These are phyloP conservation scores for Ochlodes sylvanus DNA, from an alignment of 2,888 invertebrate species.

Conservation along the genomic window DNA sequence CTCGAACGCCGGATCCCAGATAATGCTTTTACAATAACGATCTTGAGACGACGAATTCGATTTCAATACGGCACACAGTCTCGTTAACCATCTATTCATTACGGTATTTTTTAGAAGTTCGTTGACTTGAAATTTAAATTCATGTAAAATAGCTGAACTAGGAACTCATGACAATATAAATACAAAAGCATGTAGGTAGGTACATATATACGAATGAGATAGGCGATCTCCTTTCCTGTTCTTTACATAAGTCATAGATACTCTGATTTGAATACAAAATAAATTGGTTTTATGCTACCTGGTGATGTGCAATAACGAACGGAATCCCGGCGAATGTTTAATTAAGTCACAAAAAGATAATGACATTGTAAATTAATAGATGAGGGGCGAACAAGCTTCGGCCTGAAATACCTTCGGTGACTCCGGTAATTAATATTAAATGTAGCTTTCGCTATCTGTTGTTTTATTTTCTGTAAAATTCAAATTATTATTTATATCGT, in stretches of 20 bases:
- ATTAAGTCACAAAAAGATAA: slow-evolving; percentile 20
- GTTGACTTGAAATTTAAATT: slow-evolving; percentile 53
- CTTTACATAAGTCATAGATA: slow-evolving; percentile 14
- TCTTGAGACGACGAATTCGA: slow-evolving; percentile 69
- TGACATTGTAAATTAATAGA: slow-evolving; percentile 33
- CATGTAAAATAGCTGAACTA: slow-evolving; percentile 23
- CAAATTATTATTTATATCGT: slow-evolving; percentile 13
- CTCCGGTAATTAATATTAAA: slow-evolving; percentile 25
- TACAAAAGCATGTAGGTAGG: slow-evolving; percentile 24
- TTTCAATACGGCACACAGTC: slow-evolving; percentile 61
- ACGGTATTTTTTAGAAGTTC: slow-evolving; percentile 58
- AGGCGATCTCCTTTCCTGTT: slow-evolving; percentile 1
- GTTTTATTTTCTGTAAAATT: slow-evolving; percentile 27
- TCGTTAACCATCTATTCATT: slow-evolving; percentile 57
- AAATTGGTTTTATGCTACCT: slow-evolving; percentile 5
- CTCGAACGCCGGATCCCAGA: slow-evolving; percentile 62
- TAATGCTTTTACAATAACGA: slow-evolving; percentile 81
- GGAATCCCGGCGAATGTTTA: slow-evolving; percentile 22
- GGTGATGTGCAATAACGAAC: slow-evolving; percentile 7
- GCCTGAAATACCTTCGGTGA: slow-evolving; percentile 28
- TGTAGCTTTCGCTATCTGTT: slow-evolving; percentile 20
- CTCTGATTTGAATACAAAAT: slow-evolving; percentile 14
- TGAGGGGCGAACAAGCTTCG: slow-evolving; percentile 22
- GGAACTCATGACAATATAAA: slow-evolving; percentile 1
- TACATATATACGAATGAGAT: slow-evolving; percentile 35